phyloP scores from a whole-genome alignment of 2,797 vertebrate species.

The Peromyscus attwateri region DNA sequence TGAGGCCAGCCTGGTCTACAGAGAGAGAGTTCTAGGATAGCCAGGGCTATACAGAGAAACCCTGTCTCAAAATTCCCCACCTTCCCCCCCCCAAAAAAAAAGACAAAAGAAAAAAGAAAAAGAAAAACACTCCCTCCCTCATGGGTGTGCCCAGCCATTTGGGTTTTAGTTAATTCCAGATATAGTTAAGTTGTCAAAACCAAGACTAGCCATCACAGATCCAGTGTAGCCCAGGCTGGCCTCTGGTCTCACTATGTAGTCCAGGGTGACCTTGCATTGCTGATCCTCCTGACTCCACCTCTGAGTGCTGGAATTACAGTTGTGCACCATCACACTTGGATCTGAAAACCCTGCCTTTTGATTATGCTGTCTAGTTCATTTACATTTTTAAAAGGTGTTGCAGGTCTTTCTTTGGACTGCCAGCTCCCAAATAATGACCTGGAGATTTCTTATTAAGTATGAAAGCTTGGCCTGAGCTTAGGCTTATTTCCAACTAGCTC shows the following conservation, averaged over 20 bases:
- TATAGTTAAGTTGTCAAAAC: not conserved
- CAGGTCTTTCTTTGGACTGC: not conserved
- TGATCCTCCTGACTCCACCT: not conserved
- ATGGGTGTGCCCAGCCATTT: not conserved
- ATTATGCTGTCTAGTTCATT: not conserved
- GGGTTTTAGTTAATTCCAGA: not conserved
- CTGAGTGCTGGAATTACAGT: not conserved
- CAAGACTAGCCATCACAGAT: not conserved
- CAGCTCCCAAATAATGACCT: not conserved
- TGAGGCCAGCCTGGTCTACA: not conserved
- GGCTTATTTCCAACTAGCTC: not conserved
- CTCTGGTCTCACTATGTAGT: not conserved
- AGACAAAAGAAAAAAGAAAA: not conserved
- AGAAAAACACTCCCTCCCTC: not conserved
- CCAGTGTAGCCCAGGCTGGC: not conserved
- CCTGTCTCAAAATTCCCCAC: too few species aligned
- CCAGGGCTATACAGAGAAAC: too few species aligned
- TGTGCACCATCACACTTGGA: not conserved
- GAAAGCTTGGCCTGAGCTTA: not conserved
- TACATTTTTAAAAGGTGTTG: not conserved
- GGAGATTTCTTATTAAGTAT: not conserved
- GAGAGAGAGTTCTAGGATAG: not conserved
- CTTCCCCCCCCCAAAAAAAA: too few species aligned
- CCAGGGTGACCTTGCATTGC: not conserved
- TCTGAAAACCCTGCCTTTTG: not conserved